Evolutionary conservation across 2,888 invertebrate species (phyloP).

Genomic region (Seira musarum): DNA sequence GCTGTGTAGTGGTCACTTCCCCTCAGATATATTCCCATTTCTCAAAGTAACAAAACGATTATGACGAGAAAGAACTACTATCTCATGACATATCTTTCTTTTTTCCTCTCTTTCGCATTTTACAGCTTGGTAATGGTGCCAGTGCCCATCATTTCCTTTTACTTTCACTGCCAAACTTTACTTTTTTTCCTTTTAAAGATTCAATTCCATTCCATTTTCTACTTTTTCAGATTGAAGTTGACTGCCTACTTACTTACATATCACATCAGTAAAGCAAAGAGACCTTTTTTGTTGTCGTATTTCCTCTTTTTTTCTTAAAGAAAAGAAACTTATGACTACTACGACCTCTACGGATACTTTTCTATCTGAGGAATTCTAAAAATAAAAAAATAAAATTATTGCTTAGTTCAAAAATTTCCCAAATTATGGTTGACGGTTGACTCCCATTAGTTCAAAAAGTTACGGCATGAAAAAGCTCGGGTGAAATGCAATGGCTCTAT

Average conservation of each 20-base stretch:
- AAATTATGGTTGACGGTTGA: too few relatives aligned
- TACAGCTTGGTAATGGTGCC: conserved; percentile 5
- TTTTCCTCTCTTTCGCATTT: not conserved
- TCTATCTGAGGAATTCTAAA: too few relatives aligned
- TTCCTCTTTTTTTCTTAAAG: too few relatives aligned
- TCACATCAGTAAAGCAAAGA: not conserved
- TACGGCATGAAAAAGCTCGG: too few relatives aligned
- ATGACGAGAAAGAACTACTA: conserved; percentile 1
- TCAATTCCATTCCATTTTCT: conserved; percentile 3
- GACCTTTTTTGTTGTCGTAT: too few relatives aligned
- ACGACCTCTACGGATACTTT: too few relatives aligned
- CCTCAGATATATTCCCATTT: not conserved
- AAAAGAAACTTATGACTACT: too few relatives aligned
- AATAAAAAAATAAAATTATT: too few relatives aligned
- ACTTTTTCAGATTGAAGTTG: not conserved
- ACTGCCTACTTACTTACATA: too few relatives aligned
- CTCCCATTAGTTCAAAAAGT: too few relatives aligned
- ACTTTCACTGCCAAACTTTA: conserved; percentile 15
- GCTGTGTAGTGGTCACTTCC: conserved; percentile 8
- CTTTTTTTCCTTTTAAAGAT: conserved; percentile 4
- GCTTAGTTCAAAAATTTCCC: too few relatives aligned
- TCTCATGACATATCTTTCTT: not conserved
- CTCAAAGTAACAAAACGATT: conserved; percentile 15
- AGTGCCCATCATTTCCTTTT: conserved; percentile 10
- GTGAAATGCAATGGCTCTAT: too few relatives aligned